Evolutionary conservation across 2,113 vertebrate genomes (phyloP), one percentile per base, ranked within the genome.

Genomic region (Lepidothrix coronata): DNA sequence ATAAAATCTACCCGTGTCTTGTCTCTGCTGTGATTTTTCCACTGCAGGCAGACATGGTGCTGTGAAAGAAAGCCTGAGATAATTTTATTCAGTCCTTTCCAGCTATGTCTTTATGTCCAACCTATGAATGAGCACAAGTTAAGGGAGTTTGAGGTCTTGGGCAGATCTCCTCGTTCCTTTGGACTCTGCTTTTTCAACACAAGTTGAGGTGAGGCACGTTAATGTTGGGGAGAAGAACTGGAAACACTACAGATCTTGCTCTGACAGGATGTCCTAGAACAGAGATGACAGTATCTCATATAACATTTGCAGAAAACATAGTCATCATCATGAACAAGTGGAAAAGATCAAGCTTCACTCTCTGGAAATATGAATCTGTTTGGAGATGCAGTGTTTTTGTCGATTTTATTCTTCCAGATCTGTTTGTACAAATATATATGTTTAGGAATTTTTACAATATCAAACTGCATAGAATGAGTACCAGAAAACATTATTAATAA

Each of bases 231-330:
- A 73, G 30, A 55, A 48, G 6, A 93, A 27, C 28, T 12, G 43
- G 44, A 9, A 55, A 91, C 75, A 75, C 30, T 18, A 35, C 23
- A 80, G 14, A 7, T 39, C 21, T 85, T 71, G 8, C 30, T 21
- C 27, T 55, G 18, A 72, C 8, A 75, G 65, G 52, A 51, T 41
- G 9, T 68, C 16, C 28, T 48, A 35, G 15, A 81, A 63, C 6
- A 59, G 37, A 49, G 15, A 16, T 51, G n/a, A 49, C 9, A 41
- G 11, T 54, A 58, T 57, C 23, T 71, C 11, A 1, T 18, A 7
- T 19, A 71, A 41, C 11, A 17, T 7, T 5, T 61, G 3, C 1
- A 15, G n/a, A 70, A 85, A 90, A n/a, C 0, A 0, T 37, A 17
- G 12, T 28, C 4, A 6, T 33, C 28, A 58, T 5, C 0, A 0